phyloP scores from a whole-genome alignment of 2,888 invertebrate species.

The Drosophila tanythrix region DNA sequence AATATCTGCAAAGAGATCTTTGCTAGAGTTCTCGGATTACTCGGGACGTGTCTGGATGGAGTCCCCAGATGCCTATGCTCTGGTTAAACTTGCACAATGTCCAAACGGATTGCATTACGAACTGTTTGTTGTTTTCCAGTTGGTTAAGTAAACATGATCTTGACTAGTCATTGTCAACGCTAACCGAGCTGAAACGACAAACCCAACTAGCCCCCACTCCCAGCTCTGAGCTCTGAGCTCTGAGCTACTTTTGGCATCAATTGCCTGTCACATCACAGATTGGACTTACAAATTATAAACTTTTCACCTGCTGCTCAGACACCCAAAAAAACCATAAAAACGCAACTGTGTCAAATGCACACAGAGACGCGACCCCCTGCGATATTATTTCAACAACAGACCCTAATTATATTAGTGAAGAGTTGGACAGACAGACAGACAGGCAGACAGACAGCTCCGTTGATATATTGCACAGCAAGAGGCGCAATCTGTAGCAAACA shows the following conservation, averaged over 20 bases:
- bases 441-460: constrained; percentile 31
- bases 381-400: constrained; percentile 67
- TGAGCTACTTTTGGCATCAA: constrained; percentile 74
- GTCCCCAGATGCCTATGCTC: constrained; percentile 53
- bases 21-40: constrained; percentile 39
- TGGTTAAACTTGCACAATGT: constrained; percentile 69
- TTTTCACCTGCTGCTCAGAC: constrained; percentile 59
- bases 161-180: constrained; percentile 71
- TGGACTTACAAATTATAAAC: constrained; percentile 72
- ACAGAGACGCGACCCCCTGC: constrained; percentile 22
- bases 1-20: neutral
- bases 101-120: constrained; percentile 58
- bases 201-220: constrained; percentile 6
- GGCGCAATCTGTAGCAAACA: constrained; percentile 60
- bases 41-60: neutral
- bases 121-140: constrained; percentile 65
- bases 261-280: constrained; percentile 70
- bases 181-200: constrained; percentile 56
- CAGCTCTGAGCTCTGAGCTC: constrained; percentile 3
- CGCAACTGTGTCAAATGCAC: constrained; percentile 72
- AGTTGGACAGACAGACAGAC: neutral
- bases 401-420: constrained; percentile 75
- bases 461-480: constrained; percentile 66
- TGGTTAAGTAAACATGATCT: constrained; percentile 83
- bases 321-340: constrained; percentile 20